Evolutionary conservation across 2,113 vertebrate species (phyloP).

Genomic region (Melanerpes aurifrons): DNA sequence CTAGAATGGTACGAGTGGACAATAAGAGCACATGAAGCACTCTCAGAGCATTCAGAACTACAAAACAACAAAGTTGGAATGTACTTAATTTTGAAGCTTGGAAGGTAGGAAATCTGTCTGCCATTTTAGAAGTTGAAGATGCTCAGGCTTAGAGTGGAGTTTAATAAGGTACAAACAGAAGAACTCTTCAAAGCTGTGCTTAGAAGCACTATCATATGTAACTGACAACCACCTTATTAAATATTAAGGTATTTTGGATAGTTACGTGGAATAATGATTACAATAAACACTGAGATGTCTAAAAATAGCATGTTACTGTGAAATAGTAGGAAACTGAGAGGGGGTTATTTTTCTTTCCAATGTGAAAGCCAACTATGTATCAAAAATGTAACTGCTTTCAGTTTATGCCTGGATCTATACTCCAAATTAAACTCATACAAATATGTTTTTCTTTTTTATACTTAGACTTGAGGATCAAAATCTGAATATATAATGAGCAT

Average conservation of each 20-base stretch:
- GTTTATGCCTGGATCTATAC: slow-evolving; percentile 16
- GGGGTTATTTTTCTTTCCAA: background rate
- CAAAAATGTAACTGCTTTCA: slow-evolving; percentile 33
- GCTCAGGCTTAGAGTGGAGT: background rate
- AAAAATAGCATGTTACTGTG: slow-evolving; percentile 33
- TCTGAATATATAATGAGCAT: slow-evolving; percentile 14
- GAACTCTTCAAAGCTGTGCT: slow-evolving; percentile 19
- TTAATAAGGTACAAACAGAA: slow-evolving; percentile 1
- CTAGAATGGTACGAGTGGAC: background rate
- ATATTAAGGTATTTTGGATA: slow-evolving; percentile 37
- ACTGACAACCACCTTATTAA: slow-evolving; percentile 52
- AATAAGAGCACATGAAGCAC: background rate
- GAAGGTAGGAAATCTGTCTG: background rate
- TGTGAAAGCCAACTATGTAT: slow-evolving; percentile 30
- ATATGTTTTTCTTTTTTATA: slow-evolving; percentile 44
- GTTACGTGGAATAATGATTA: slow-evolving; percentile 40
- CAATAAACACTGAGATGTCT: slow-evolving; percentile 25
- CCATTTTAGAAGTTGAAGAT: background rate
- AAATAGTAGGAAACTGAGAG: background rate
- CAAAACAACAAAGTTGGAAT: background rate
- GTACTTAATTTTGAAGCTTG: background rate
- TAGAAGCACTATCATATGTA: background rate
- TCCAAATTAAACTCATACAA: slow-evolving; percentile 45
- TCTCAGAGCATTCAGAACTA: background rate
- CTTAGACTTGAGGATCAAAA: slow-evolving; percentile 21